A percentile compares a stretch with the other conserved stretches of the same genome.
Evolutionary conservation across 1,140 invertebrate species (phyloP).

Genomic region (Nasonia longicornis): DNA sequence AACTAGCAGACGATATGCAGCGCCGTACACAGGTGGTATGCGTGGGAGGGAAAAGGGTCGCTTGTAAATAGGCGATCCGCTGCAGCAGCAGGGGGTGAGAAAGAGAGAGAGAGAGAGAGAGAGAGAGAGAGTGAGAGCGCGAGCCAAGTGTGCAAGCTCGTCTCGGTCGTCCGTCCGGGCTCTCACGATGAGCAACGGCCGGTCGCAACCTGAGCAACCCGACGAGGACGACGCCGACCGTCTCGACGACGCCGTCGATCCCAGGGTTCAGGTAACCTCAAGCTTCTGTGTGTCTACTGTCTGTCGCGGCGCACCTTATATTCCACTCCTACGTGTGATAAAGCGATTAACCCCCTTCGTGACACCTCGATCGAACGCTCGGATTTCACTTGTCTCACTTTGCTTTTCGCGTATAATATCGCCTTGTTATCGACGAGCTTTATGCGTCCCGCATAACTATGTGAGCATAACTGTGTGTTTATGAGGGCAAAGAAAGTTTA

Average conservation of each 20-base stretch:
- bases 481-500: neutral
- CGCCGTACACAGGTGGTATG: conserved; percentile 26
- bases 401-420: neutral
- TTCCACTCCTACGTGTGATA: neutral
- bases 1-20: conserved; percentile 31
- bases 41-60: conserved; percentile 14
- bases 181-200: conserved; percentile 32
- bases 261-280: conserved; percentile 67
- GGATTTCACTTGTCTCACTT: no score
- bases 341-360: neutral
- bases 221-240: conserved; percentile 62
- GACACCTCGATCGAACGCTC: neutral
- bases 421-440: neutral
- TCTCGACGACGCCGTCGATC: conserved; percentile 68
- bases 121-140: no score
- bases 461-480: neutral
- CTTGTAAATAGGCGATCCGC: neutral
- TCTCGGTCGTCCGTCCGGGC: neutral
- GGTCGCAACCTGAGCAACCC: conserved; percentile 54
- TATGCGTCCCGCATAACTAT: neutral
- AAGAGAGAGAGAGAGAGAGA: no score
- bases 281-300: conserved; percentile 13
- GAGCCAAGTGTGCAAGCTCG: neutral
- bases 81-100: neutral
- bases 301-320: neutral